Base-by-base conservation (phyloP, 1,140 invertebrate genomes). In the Ylistrum balloti region DNA sequence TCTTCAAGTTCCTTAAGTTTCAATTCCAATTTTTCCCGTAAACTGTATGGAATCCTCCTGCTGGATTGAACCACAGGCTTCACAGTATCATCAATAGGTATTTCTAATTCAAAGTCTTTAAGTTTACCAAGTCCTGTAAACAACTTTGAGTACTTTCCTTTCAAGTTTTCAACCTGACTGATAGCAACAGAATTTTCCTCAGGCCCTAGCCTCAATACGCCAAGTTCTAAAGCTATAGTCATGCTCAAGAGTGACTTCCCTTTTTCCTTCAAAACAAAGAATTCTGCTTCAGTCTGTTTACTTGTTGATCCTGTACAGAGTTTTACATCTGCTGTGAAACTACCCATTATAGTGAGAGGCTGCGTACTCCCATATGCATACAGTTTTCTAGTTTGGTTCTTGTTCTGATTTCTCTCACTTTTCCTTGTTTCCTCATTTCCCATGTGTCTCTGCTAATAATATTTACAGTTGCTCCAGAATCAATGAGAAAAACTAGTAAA, bases 61-160 rank as follows among this genome's bases (percentile, higher is more conserved):
- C 1, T 28, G 28, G 56, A 22, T 74, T 74, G 56, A n/a, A 74
- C 56, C 9, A 74, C 56, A 7, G 56, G 56, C 28, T 1, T 74
- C 22, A 74, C 56, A 74, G 56, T 28, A 28, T 74, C n/a, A 74
- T 74, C 56, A 5, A 74, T 74, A 2, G 56, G 56, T 74, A 74
- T n/a, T 28, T 74, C n/a, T 33, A 86, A 33, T 48, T 89, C 28
- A 38, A 86, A 38, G 33, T 91, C 85, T 48, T 93, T 94, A 17
- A 94, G 86, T 88, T 94, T 93, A 15, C 92, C 92, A 45, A 93
- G 91, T 87, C 92, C 92, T 13, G 74, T 33, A 85, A 92, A 93
- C 20, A 90, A 22, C 33, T 48, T 87, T 33, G 87, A 45, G 45
- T 88, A 91, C 34, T 89, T 92, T n/a, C 17, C 0, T 20, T 33